A percentile compares a stretch with the other conserved stretches of the same genome.
Evolutionary conservation across 2,113 vertebrate species (phyloP).

Genomic region (Ploceus nigricollis): DNA sequence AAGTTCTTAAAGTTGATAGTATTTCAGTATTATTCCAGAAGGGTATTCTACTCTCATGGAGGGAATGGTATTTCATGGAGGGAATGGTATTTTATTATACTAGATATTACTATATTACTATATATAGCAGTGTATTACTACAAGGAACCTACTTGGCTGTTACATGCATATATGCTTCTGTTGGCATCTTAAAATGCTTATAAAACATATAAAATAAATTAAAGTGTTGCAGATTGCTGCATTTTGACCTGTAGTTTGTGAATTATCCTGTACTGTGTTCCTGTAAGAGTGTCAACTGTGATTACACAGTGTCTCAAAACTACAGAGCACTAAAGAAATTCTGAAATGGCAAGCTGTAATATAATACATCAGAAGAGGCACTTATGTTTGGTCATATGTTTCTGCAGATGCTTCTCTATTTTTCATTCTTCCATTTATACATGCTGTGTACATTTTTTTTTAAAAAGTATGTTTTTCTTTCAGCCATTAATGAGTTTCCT

Average conservation of each 20-base stretch:
- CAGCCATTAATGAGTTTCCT: conserved; percentile 95
- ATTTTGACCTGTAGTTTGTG: background rate
- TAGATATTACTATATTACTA: background rate
- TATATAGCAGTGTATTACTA: background rate
- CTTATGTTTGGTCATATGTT: background rate
- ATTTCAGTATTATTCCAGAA: background rate
- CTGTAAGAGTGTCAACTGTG: background rate
- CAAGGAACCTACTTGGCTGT: background rate
- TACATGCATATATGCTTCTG: background rate
- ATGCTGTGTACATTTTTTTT: background rate
- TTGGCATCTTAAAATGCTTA: background rate
- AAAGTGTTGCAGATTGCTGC: background rate
- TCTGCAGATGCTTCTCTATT: background rate
- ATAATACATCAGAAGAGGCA: background rate
- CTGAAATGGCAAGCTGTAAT: background rate
- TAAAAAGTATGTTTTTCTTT: conserved; percentile 25
- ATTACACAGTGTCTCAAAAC: background rate
- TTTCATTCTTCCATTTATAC: background rate
- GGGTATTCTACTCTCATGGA: background rate
- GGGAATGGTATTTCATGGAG: background rate
- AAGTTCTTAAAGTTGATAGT: background rate
- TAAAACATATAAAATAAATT: background rate
- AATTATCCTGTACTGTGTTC: background rate
- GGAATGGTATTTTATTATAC: background rate
- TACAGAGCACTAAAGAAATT: background rate